Conservation (phyloP, 2,797 vertebrate genomes). For the Australoheros facetus region DNA sequence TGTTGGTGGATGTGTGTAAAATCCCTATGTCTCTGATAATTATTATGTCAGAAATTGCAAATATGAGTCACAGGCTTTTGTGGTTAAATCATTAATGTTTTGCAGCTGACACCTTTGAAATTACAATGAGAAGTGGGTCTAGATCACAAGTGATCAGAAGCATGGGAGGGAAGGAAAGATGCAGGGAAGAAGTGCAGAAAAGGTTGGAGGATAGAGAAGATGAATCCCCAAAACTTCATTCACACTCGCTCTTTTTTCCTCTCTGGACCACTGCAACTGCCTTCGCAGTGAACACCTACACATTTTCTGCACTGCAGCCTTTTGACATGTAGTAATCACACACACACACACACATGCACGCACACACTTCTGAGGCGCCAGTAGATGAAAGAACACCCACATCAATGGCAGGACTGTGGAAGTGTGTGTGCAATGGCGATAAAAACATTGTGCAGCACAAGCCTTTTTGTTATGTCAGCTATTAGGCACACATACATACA, state of each 20-base stretch:
- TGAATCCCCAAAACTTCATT: constrained; percentile 52
- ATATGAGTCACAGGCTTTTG: constrained; percentile 13
- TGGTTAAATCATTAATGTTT: constrained; percentile 34
- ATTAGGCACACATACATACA: constrained; percentile 9
- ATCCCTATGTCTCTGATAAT: constrained; percentile 10
- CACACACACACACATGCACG: constrained; percentile 10
- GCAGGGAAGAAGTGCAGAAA: background rate
- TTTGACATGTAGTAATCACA: constrained; percentile 63
- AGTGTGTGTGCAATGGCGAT: constrained; percentile 49
- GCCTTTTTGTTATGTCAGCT: constrained; percentile 27
- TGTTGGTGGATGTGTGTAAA: background rate
- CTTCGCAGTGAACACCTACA: constrained; percentile 62
- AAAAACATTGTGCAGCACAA: constrained; percentile 66
- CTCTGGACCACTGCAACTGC: constrained; percentile 41
- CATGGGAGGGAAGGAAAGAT: background rate
- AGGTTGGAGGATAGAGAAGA: constrained; percentile 21
- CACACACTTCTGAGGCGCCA: constrained; percentile 33
- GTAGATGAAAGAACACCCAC: constrained; percentile 71
- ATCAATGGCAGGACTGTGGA: constrained; percentile 58
- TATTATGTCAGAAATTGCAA: constrained; percentile 7
- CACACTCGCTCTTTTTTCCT: constrained; percentile 43
- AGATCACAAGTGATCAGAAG: constrained; percentile 9
- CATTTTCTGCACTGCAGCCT: constrained; percentile 59
- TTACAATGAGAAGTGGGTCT: constrained; percentile 24
- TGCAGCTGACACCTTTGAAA: constrained; percentile 14